Evolutionary conservation across 1,140 invertebrate genomes (phyloP).

Genomic region (Zaprionus taronus): DNA sequence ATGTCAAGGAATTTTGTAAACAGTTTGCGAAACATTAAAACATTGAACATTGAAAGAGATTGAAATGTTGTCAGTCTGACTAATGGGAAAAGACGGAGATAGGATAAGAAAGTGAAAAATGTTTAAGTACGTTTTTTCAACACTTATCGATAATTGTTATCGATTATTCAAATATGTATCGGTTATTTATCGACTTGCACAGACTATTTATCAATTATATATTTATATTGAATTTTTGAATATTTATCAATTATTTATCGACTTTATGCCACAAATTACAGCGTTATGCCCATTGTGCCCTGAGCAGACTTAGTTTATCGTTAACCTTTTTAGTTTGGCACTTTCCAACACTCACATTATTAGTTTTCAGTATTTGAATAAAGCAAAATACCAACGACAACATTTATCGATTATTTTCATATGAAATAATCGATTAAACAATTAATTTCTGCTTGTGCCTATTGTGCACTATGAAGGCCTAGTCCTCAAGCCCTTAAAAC

Average conservation of each 20-base stretch:
- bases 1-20: conserved; percentile 73
- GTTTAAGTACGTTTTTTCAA: not conserved
- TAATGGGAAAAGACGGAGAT: not conserved
- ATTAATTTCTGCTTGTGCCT: too few relatives aligned
- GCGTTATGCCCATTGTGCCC: not conserved
- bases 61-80: not conserved
- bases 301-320: not conserved
- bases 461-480: too few relatives aligned
- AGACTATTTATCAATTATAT: not conserved
- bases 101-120: too few relatives aligned
- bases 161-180: not conserved
- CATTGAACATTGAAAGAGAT: conserved; percentile 11
- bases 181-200: too few relatives aligned
- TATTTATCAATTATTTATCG: too few relatives aligned
- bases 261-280: not conserved
- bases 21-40: conserved; percentile 2
- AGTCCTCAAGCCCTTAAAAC: too few relatives aligned
- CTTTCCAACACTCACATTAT: not conserved
- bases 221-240: too few relatives aligned
- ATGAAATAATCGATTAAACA: too few relatives aligned
- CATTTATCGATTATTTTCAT: not conserved
- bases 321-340: not conserved
- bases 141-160: not conserved
- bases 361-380: not conserved
- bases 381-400: too few relatives aligned